These are phyloP conservation scores for Parus major DNA, from an alignment of 2,113 vertebrate species.

Conservation along the genomic window DNA sequence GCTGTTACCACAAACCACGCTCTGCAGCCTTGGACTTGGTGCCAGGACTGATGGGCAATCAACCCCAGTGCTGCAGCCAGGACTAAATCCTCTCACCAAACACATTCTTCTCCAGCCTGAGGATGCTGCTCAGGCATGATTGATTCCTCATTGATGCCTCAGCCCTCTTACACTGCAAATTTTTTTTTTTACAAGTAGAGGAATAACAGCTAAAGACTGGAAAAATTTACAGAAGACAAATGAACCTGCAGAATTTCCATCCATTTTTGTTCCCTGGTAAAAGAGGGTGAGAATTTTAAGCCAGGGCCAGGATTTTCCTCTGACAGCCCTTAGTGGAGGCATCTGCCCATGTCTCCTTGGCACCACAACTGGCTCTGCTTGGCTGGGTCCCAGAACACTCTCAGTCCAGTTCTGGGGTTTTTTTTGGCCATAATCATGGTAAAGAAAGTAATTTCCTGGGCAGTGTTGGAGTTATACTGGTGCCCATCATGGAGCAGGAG, in stretches of 20 bases:
- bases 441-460: not conserved
- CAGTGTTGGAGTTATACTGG: not conserved
- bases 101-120: not conserved
- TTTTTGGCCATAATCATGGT: not conserved
- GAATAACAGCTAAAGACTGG: not conserved
- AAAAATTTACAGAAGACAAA: not conserved
- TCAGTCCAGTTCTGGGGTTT: not conserved
- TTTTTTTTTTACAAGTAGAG: not conserved
- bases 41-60: not conserved
- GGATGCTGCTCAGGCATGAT: not conserved
- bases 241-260: not conserved
- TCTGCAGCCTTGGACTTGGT: not conserved
- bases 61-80: not conserved
- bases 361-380: not conserved
- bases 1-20: not conserved
- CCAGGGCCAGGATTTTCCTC: not conserved
- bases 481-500: not conserved
- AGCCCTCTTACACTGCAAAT: fast-evolving
- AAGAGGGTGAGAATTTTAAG: not conserved
- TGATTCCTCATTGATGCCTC: not conserved
- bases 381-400: not conserved
- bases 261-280: not conserved
- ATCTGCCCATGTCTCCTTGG: not conserved
- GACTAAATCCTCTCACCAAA: not conserved
- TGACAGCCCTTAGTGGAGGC: not conserved